Conservation (phyloP, 2,113 vertebrate genomes). For the Puma concolor region DNA sequence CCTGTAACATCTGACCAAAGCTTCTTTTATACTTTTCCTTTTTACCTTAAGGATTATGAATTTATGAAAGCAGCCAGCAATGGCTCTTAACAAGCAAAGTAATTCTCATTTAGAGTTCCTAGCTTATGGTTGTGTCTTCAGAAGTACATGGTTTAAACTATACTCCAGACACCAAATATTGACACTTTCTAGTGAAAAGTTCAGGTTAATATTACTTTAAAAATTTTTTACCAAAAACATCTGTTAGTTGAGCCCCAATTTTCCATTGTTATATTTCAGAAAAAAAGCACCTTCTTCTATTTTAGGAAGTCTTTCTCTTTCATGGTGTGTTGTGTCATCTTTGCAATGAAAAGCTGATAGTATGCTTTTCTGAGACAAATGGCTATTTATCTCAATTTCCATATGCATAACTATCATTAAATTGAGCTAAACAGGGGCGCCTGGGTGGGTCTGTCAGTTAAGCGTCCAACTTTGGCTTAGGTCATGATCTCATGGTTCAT, state of each 20-base stretch:
- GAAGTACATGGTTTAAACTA: not conserved
- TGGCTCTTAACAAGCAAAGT: not conserved
- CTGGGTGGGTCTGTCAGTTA: too few relatives aligned
- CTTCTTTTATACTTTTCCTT: not conserved
- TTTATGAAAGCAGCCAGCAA: not conserved
- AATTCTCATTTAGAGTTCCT: not conserved
- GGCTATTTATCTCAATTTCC: not conserved
- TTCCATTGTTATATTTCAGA: not conserved
- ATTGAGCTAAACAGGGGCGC: not conserved
- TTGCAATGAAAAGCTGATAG: not conserved
- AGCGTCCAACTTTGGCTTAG: too few relatives aligned
- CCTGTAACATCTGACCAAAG: not conserved
- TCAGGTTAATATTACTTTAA: constrained; percentile 12
- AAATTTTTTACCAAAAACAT: not conserved
- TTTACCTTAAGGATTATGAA: not conserved
- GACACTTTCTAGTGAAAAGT: not conserved
- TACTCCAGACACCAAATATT: not conserved
- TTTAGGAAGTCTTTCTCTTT: not conserved
- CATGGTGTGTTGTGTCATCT: not conserved
- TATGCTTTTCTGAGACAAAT: too few relatives aligned
- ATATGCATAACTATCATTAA: not conserved
- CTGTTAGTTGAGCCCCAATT: not conserved
- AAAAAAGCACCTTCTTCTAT: not conserved
- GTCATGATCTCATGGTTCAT: too few relatives aligned
- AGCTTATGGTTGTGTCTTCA: not conserved